Conservation (phyloP, 2,888 invertebrate species). For the Metellina segmentata region DNA sequence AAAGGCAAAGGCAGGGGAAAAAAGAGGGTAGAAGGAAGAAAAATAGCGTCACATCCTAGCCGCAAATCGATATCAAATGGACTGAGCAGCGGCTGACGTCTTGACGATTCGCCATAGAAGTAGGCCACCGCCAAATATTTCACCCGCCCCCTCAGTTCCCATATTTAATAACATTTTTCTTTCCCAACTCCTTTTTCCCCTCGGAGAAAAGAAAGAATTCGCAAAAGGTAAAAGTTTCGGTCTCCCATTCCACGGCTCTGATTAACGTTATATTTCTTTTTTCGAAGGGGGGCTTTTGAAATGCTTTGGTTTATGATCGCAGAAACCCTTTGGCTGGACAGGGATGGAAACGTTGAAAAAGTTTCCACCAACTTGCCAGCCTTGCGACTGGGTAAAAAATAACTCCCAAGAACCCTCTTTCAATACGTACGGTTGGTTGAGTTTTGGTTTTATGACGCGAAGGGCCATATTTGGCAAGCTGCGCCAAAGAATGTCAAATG, state of each 20-base stretch:
- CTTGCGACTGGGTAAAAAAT: too few species aligned
- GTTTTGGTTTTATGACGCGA: too few species aligned
- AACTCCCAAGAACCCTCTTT: too few species aligned
- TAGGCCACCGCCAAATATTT: conserved; percentile 68
- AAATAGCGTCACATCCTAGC: conserved; percentile 66
- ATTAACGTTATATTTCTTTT: not conserved
- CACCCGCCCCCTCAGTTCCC: not conserved
- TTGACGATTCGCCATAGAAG: conserved; percentile 68
- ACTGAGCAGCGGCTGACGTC: conserved; percentile 62
- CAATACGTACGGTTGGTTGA: too few species aligned
- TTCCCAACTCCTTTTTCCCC: not conserved
- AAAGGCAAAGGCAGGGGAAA: not conserved
- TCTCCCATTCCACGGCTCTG: not conserved
- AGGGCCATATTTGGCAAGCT: too few species aligned
- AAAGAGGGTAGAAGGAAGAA: not conserved
- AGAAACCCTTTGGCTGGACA: not conserved
- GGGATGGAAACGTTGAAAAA: not conserved
- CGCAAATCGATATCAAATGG: conserved; percentile 72
- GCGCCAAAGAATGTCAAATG: too few species aligned
- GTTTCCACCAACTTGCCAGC: too few species aligned
- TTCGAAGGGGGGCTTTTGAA: conserved; percentile 5
- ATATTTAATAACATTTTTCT: conserved; percentile 42
- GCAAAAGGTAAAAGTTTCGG: not conserved
- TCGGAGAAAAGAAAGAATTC: not conserved
- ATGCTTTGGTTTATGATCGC: not conserved